Conservation (phyloP, 2,113 vertebrate genomes). For the Mugil cephalus region DNA sequence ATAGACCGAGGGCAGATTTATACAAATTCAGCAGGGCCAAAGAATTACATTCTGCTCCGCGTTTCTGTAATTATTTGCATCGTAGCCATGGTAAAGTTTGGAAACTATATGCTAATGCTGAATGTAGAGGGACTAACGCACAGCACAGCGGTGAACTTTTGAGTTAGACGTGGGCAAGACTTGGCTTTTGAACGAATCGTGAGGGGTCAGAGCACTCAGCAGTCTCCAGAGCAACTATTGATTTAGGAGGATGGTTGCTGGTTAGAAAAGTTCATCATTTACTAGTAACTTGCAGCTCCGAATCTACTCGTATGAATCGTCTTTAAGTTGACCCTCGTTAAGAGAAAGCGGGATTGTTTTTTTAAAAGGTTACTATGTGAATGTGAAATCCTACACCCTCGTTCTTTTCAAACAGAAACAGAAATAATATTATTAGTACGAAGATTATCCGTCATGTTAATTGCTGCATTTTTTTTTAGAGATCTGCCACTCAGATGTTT, state of each 20-base stretch:
- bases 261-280: conserved; percentile 81
- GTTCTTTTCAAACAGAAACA: no score
- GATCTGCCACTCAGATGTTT: neutral
- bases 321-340: conserved; percentile 24
- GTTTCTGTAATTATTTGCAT: conserved; percentile 28
- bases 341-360: neutral
- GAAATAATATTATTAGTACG: neutral
- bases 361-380: neutral
- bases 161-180: conserved; percentile 44
- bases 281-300: conserved; percentile 59
- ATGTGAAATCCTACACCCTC: no score
- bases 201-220: conserved; percentile 58
- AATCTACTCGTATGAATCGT: conserved; percentile 27
- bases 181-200: conserved; percentile 67
- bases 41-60: neutral
- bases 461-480: conserved; percentile 4
- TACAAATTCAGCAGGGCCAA: conserved; percentile 10
- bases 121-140: conserved; percentile 24
- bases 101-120: conserved; percentile 45
- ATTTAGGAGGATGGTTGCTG: conserved; percentile 67
- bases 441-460: conserved; percentile 17
- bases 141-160: conserved; percentile 42
- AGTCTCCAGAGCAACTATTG: conserved; percentile 78
- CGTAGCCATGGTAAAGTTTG: conserved; percentile 27
- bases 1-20: neutral